phyloP scores from a whole-genome alignment of 2,888 invertebrate species.

The Melolontha melolontha region DNA sequence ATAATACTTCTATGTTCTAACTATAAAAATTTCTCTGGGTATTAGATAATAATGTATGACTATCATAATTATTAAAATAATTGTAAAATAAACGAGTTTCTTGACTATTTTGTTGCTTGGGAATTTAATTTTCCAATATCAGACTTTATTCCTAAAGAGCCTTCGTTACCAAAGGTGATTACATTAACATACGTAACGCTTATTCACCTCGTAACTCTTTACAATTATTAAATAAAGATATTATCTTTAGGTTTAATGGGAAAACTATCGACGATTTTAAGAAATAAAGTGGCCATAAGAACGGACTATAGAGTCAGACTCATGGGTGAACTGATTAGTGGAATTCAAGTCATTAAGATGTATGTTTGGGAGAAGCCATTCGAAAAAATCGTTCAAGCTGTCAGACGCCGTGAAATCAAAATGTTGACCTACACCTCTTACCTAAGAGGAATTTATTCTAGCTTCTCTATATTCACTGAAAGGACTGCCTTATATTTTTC shows the following conservation, averaged over 20 bases:
- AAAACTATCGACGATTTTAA: conserved; percentile 50
- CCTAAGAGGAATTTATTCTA: conserved; percentile 74
- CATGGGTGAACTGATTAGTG: conserved; percentile 81
- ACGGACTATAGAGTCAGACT: conserved; percentile 77
- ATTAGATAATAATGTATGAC: too few relatives aligned
- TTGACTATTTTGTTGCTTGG: too few relatives aligned
- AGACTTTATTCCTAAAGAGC: too few relatives aligned
- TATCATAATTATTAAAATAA: too few relatives aligned
- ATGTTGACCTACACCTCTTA: conserved; percentile 75
- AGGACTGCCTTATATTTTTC: conserved; percentile 86
- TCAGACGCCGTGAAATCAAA: conserved; percentile 76
- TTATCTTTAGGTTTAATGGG: conserved; percentile 48
- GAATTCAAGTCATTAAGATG: conserved; percentile 83
- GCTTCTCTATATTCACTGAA: conserved; percentile 82
- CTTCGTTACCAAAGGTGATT: too few relatives aligned
- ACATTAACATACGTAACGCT: too few relatives aligned
- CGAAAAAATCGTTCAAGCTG: conserved; percentile 71
- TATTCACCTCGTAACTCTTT: too few relatives aligned
- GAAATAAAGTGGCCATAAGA: conserved; percentile 65
- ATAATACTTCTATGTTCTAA: too few relatives aligned
- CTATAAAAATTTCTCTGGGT: too few relatives aligned
- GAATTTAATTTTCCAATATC: too few relatives aligned
- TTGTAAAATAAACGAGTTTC: too few relatives aligned
- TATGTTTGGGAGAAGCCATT: conserved; percentile 83
- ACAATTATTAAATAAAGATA: not conserved